These are phyloP conservation scores for Pelagia noctiluca DNA, from an alignment of 30 jellyfish, hydroid and myxozoan genomes.

Conservation along the genomic window DNA sequence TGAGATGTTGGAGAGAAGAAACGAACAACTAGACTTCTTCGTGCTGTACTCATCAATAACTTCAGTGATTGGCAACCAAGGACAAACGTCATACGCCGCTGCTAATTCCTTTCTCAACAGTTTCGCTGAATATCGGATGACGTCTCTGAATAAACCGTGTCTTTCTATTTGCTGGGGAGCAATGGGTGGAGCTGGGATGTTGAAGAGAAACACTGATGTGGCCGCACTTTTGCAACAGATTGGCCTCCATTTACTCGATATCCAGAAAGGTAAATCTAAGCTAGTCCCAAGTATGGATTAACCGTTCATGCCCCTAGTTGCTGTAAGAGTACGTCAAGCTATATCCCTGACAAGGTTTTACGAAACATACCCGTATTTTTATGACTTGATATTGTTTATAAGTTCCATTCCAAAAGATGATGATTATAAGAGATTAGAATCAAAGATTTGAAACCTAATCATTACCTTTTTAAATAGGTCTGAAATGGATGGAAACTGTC, in stretches of 20 bases:
- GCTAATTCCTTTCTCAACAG: constrained; percentile 67
- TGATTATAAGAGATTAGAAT: too few relatives aligned
- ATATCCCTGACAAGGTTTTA: too few relatives aligned
- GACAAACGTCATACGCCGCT: constrained; percentile 68
- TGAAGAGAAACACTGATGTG: constrained; percentile 20
- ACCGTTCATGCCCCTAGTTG: not conserved
- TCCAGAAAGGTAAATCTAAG: constrained; percentile 37
- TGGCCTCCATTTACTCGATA: constrained; percentile 53
- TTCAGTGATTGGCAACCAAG: constrained; percentile 54
- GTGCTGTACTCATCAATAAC: constrained; percentile 58
- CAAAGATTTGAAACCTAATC: not conserved
- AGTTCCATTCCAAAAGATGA: not conserved
- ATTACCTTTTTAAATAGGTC: constrained; percentile 12
- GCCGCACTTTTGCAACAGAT: constrained; percentile 40
- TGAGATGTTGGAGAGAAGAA: constrained; percentile 39
- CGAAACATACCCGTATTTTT: not conserved
- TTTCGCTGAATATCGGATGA: constrained; percentile 56
- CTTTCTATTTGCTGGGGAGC: constrained; percentile 80
- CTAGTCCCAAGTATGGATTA: not conserved
- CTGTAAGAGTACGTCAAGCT: not conserved
- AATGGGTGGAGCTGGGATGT: constrained; percentile 78
- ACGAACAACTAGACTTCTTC: constrained; percentile 49
- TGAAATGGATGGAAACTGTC: constrained; percentile 49
- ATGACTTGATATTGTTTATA: not conserved
- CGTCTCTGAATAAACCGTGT: constrained; percentile 52